Base-by-base conservation (phyloP, 2,113 vertebrate genomes). In the Donacobius atricapilla region DNA sequence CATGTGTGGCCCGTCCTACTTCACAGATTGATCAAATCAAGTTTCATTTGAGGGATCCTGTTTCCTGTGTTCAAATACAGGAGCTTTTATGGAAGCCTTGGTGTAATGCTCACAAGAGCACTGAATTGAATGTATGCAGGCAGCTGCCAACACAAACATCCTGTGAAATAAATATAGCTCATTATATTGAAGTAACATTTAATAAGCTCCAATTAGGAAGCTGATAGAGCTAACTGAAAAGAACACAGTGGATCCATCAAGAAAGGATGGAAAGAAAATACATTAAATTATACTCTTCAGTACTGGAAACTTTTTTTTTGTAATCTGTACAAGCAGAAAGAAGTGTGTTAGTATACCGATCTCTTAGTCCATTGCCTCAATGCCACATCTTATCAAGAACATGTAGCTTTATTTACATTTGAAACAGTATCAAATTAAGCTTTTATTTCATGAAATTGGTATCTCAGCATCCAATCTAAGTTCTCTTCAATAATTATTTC, bases 81-180 rank as follows among this genome's bases (percentile, higher is more conserved):
- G 0, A 90, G 58, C 37, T 70, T 71, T 92, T 70, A 75, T 24
- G 31, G 83, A 57, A 76, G 33, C 45, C 79, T 85, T 0, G 0
- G 48, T 16, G 54, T 15, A 83, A 42, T 10, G 35, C 73, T 89
- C 53, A 40, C 25, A 81, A 51, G 23, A 85, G 53, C 66, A 42
- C 66, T 44, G 75, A 47, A 56, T 3, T 61, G 27, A 89, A 94
- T 33, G 58, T 10, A 23, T 33, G 57, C 73, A 84, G 44, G 83
- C 77, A 91, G 86, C 69, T 90, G 94, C 73, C 81, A 94, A 70
- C 48, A 68, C 4, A 60, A 97, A 89, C 80, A 87, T 51, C 90
- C 92, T 69, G 84, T 65, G 65, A 92, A 88, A 94, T 68, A 95
- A 93, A 92, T 87, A 87, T 21, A 83, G 51, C 42, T 95, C 72